Evolutionary conservation across 2,888 invertebrate genomes (phyloP).

Genomic region (Cataglyphis albicans): DNA sequence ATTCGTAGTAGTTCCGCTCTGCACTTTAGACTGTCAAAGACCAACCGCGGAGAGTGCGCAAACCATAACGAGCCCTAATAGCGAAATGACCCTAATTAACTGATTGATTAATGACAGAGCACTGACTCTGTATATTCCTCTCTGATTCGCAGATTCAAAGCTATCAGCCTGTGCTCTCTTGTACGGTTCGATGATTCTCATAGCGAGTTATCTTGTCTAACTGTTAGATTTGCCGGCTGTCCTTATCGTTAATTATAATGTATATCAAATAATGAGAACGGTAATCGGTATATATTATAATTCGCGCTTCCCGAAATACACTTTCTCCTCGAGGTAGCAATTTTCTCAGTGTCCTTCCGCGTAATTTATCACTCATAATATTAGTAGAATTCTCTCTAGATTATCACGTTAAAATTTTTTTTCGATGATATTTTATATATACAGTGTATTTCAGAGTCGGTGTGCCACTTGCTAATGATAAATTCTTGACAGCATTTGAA

Average conservation of each 20-base stretch:
- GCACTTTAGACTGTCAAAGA: slow-evolving; percentile 64
- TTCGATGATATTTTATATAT: neutral
- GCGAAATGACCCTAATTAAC: slow-evolving; percentile 74
- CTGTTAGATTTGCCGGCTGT: slow-evolving; percentile 7
- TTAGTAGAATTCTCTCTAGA: neutral
- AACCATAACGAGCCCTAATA: slow-evolving; percentile 65
- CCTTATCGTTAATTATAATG: slow-evolving; percentile 31
- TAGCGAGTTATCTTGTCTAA: slow-evolving; percentile 47
- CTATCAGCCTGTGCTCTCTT: slow-evolving; percentile 1
- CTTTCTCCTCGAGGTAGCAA: neutral
- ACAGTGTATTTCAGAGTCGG: neutral
- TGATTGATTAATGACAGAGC: slow-evolving; percentile 78
- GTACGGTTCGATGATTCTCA: slow-evolving; percentile 37
- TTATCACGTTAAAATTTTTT: slow-evolving; percentile 21
- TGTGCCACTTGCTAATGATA: neutral
- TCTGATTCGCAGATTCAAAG: slow-evolving; percentile 61
- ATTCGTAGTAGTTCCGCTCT: slow-evolving; percentile 32
- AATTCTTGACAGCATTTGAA: too few species aligned
- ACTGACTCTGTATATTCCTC: slow-evolving; percentile 49
- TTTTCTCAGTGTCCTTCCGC: slow-evolving; percentile 1
- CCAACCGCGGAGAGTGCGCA: slow-evolving; percentile 43
- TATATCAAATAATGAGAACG: slow-evolving; percentile 23
- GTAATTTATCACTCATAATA: slow-evolving; percentile 11
- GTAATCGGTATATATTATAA: slow-evolving; percentile 10
- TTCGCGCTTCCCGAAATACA: slow-evolving; percentile 23